Percentiles rank a stretch among this genome's conserved stretches.
phyloP scores from a whole-genome alignment of 1,140 invertebrate species.

The Hyles euphorbiae region DNA sequence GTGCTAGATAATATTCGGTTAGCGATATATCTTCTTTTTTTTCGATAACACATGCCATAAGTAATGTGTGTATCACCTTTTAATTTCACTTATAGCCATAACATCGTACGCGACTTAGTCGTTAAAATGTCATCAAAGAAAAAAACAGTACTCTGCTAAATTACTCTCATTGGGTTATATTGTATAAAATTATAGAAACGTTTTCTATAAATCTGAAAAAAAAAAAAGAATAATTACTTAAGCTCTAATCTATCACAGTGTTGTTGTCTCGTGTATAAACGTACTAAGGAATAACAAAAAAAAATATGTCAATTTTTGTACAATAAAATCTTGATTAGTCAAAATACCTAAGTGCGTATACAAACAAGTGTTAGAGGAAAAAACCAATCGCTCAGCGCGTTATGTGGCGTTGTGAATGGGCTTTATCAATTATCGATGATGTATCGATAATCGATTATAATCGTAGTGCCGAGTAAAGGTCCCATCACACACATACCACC shows the following conservation, averaged over 20 bases:
- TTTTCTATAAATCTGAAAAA: background rate
- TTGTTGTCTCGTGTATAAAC: slow-evolving; percentile 27
- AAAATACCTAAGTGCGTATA: slow-evolving; percentile 54
- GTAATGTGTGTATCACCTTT: no score
- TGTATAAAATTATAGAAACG: background rate
- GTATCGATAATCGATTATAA: background rate
- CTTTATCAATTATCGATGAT: slow-evolving; percentile 8
- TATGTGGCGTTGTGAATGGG: slow-evolving; percentile 53
- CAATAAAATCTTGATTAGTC: slow-evolving; percentile 57
- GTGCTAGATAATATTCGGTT: no score
- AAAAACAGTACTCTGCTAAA: no score
- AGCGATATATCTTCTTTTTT: no score
- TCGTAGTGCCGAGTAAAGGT: slow-evolving; percentile 1
- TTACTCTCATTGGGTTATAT: no score
- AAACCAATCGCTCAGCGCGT: slow-evolving; percentile 60
- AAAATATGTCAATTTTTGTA: slow-evolving; percentile 23
- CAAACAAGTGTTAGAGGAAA: slow-evolving; percentile 73
- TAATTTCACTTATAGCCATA: no score
- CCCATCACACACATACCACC: slow-evolving; percentile 56
- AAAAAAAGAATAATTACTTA: background rate
- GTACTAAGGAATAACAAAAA: slow-evolving; percentile 33
- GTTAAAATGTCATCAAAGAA: no score
- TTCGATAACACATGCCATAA: no score
- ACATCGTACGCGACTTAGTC: no score
- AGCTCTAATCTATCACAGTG: background rate